A percentile compares a stretch with the other conserved stretches of the same genome.
These are phyloP conservation scores for Pachydiplax longipennis DNA, from an alignment of 2,888 invertebrate genomes.

Conservation along the genomic window DNA sequence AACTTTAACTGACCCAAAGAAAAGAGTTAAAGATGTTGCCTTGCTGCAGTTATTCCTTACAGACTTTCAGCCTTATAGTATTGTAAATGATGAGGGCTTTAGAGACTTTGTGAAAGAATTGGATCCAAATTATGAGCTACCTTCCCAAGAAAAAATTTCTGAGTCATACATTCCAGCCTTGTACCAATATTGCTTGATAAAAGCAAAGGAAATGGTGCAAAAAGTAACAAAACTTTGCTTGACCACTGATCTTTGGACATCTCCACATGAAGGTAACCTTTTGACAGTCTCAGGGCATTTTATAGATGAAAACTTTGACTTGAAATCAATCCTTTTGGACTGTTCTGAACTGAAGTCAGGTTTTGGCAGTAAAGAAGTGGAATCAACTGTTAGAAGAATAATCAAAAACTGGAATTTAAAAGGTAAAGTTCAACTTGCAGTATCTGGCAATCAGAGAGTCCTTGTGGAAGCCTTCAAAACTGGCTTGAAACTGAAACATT, in stretches of 20 bases:
- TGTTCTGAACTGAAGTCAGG: background rate
- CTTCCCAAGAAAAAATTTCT: conserved; percentile 52
- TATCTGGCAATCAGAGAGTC: background rate
- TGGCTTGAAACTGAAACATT: background rate
- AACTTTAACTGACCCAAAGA: background rate
- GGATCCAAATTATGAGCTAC: conserved; percentile 54
- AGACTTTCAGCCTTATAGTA: conserved; percentile 55
- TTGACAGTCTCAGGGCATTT: background rate
- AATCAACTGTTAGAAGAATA: background rate
- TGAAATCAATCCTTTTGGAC: background rate
- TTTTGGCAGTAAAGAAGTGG: background rate
- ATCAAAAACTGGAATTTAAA: background rate
- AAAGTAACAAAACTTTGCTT: background rate
- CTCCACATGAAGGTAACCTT: background rate
- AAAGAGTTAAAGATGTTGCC: conserved; percentile 51
- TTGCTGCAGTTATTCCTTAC: conserved; percentile 53
- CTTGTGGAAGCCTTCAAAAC: background rate
- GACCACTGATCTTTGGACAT: background rate
- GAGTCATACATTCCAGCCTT: conserved; percentile 51
- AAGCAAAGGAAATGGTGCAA: background rate
- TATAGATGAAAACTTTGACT: background rate
- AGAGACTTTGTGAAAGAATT: conserved; percentile 52
- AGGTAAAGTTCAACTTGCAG: background rate
- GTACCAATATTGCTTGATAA: background rate
- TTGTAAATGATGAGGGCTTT: conserved; percentile 55